phyloP scores from a whole-genome alignment of 2,113 vertebrate genomes.

The Anser cygnoides region DNA sequence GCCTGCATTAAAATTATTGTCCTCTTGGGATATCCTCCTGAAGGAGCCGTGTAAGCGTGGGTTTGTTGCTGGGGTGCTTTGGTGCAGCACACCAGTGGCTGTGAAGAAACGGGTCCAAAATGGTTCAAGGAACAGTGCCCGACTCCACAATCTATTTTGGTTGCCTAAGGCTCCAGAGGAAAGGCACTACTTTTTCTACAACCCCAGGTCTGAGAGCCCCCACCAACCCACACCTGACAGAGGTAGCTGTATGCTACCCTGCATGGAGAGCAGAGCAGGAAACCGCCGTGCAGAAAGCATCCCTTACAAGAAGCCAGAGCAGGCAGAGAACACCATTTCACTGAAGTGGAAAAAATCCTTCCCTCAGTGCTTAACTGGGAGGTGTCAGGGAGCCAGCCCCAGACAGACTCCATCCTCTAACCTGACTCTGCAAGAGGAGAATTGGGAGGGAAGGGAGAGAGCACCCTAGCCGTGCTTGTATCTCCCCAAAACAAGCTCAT shows the following conservation, averaged over 20 bases:
- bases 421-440: neutral
- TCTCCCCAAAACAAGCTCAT: neutral
- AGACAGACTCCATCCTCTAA: neutral
- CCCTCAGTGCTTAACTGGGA: neutral
- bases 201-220: rapidly evolving
- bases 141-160: neutral
- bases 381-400: neutral
- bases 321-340: neutral
- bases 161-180: neutral
- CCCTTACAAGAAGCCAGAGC: neutral
- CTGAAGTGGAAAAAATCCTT: neutral
- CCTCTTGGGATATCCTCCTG: neutral
- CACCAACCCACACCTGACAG: rapidly evolving
- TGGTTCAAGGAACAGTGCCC: neutral
- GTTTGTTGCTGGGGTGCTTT: neutral
- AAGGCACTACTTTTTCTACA: neutral
- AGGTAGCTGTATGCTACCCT: neutral
- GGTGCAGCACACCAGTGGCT: neutral
- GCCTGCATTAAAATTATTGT: neutral
- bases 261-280: rapidly evolving
- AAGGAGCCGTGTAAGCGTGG: neutral
- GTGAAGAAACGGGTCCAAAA: neutral
- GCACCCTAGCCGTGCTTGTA: neutral
- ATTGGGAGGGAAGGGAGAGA: neutral
- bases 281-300: neutral